Base-by-base conservation (phyloP, 2,797 vertebrate genomes). In the Semotilus atromaculatus region DNA sequence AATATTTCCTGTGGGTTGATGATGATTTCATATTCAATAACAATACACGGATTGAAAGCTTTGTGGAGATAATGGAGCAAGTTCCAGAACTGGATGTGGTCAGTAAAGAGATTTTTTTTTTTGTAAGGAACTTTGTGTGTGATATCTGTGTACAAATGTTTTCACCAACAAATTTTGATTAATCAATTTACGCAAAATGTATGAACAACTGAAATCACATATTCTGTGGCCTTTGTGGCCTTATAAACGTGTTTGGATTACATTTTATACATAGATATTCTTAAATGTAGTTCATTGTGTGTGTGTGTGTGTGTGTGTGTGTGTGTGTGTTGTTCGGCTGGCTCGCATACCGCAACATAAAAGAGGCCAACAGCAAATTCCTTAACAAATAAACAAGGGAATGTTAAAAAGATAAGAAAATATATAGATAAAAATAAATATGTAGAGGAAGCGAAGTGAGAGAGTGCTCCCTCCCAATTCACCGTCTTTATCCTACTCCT, bases 1-100 rank as follows among this genome's bases (percentile, higher is more conserved):
- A 96, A 75, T 96, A 96, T 3, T 91, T 96, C 60, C 90, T 96
- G 58, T 96, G 95, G 95, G 94, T 96, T 75, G 95, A 96, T 0
- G 95, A 96, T 26, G 95, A 96, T 86, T 96, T 93, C 53, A 2
- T 92, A 29, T 96, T 96, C 79, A 91, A 36, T 0, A 11, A 84
- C 3, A 3, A 89, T 5, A 95, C 94, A 7, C 94, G 91, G 60
- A 93, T 96, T 21, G 95, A 96, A 85, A 88, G 88, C 3, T 84
- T 96, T 77, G 91, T 95, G 6, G 92, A 94, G 23, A 91, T 96
- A 34, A 89, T 96, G 90, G 94, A 96, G 76, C 64, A 74, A 0
- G 82, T 90, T 31, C 95, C 93, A 0, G 92, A 95, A 40, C 88
- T 96, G 67, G 95, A 96, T 5, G 66, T 96, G 94, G 95, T 96